Conservation (phyloP, 2,797 vertebrate species). For the Danio choprae region DNA sequence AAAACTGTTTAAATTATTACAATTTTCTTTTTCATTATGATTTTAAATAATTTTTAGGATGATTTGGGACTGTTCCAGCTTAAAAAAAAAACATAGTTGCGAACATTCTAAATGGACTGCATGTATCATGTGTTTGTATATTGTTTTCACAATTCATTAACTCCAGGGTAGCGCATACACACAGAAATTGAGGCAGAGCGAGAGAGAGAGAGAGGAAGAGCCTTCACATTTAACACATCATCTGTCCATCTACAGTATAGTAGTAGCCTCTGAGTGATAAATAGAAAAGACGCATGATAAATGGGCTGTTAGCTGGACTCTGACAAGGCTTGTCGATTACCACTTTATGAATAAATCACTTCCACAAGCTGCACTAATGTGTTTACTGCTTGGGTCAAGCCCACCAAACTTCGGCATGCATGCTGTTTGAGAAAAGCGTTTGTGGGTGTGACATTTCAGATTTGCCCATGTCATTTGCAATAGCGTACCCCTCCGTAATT, state of each 20-base stretch:
- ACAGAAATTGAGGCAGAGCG: neutral
- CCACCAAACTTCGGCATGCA: slow-evolving; percentile 42
- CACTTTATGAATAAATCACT: slow-evolving; percentile 76
- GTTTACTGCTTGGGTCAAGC: slow-evolving; percentile 65
- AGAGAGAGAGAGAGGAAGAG: slow-evolving; percentile 36
- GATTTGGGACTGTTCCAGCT: too few species aligned
- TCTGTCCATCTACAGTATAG: slow-evolving; percentile 51
- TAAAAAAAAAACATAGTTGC: too few species aligned
- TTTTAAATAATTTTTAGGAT: too few species aligned
- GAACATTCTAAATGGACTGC: neutral
- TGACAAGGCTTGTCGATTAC: slow-evolving; percentile 75
- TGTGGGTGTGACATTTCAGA: slow-evolving; percentile 20
- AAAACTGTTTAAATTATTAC: too few species aligned
- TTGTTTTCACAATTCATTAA: neutral
- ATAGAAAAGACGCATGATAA: slow-evolving; percentile 73
- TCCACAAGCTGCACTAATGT: slow-evolving; percentile 58
- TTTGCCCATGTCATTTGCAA: neutral
- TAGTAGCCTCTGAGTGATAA: slow-evolving; percentile 66
- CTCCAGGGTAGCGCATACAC: neutral
- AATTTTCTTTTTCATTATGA: too few species aligned
- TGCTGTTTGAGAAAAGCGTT: slow-evolving; percentile 30
- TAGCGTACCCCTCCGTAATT: too few species aligned
- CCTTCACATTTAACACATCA: slow-evolving; percentile 64
- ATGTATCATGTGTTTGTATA: neutral
- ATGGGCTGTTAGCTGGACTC: slow-evolving; percentile 69